A percentile compares a stretch with the other conserved stretches of the same genome.
phyloP scores from a whole-genome alignment of 2,888 invertebrate species.

The Drosophila subsilvestris region DNA sequence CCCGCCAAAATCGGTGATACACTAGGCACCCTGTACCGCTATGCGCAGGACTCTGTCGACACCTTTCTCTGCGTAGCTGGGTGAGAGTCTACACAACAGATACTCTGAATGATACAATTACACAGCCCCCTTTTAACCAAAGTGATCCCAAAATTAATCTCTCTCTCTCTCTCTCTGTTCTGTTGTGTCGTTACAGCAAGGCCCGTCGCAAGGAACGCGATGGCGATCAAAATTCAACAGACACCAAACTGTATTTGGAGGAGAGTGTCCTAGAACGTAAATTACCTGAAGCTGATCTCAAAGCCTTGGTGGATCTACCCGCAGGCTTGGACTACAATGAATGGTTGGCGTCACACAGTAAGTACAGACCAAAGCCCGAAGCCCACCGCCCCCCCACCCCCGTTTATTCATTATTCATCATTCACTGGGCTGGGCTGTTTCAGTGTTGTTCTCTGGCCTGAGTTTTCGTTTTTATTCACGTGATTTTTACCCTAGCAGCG shows the following conservation, averaged over 20 bases:
- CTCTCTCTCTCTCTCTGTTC: conserved; percentile 4
- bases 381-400: background rate
- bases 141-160: background rate
- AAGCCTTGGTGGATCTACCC: conserved; percentile 96
- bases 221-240: conserved; percentile 90
- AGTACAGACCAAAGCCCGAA: conserved; percentile 79
- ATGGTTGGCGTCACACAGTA: conserved; percentile 99
- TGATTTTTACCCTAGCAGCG: background rate
- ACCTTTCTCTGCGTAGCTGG: conserved; percentile 84
- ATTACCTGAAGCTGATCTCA: conserved; percentile 96
- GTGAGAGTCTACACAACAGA: conserved; percentile 74
- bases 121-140: background rate
- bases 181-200: conserved; percentile 89
- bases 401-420: background rate
- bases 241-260: conserved; percentile 97
- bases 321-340: conserved; percentile 98
- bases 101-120: too few relatives aligned
- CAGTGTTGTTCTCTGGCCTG: background rate
- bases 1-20: conserved; percentile 84
- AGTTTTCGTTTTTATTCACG: background rate
- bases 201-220: conserved; percentile 98
- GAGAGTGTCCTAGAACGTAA: conserved; percentile 96
- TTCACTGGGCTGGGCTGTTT: too few relatives aligned
- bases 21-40: conserved; percentile 83
- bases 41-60: conserved; percentile 84